Evolutionary conservation across 2,797 vertebrate species (phyloP), one percentile per base, ranked within the genome.

Genomic region (Caiman crocodilus): DNA sequence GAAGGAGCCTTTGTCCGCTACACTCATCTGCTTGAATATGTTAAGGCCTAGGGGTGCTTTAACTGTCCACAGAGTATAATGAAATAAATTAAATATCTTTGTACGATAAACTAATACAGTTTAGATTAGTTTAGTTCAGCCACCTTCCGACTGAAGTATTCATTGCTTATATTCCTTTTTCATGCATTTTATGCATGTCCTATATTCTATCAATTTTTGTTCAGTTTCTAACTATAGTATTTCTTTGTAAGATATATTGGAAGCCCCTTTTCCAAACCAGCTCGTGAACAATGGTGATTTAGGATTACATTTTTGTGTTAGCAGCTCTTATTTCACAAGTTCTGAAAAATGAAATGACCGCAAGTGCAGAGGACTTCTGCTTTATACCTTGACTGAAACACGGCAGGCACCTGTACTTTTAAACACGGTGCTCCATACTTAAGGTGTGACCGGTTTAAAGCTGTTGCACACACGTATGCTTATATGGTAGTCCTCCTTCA

Each of bases 71-170:
- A 50, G 89, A 92, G 80, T 92, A 79, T 89, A 95, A 94, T 78
- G 32, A 93, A 95, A 90, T 92, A 84, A 91, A 90, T 94, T 91
- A 91, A 94, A 88, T 90, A 61, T 71, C 76, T 87, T 94, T 92
- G 79, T 89, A 71, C 94, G 64, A 91, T 90, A 96, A 94, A 94
- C 30, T 79, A 83, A 58, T 13, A 4, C 76, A 35, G 58, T 88
- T 94, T 78, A 71, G 73, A 80, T 79, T 73, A 90, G 69, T 94
- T 96, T 74, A 78, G 58, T 92, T 93, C n/a, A 61, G 15, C 58
- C 88, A 32, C 32, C 61, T 60, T 82, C n/a, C 50, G 82, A 32
- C 63, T 21, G 84, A 61, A 78, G 58, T 56, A 89, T 12, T 92
- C 4, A 58, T 90, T 67, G 86, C 35, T 87, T 89, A 77, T 84